These are phyloP conservation scores for Heterotilapia buettikoferi DNA, from an alignment of 2,113 vertebrate genomes.

Conservation along the genomic window DNA sequence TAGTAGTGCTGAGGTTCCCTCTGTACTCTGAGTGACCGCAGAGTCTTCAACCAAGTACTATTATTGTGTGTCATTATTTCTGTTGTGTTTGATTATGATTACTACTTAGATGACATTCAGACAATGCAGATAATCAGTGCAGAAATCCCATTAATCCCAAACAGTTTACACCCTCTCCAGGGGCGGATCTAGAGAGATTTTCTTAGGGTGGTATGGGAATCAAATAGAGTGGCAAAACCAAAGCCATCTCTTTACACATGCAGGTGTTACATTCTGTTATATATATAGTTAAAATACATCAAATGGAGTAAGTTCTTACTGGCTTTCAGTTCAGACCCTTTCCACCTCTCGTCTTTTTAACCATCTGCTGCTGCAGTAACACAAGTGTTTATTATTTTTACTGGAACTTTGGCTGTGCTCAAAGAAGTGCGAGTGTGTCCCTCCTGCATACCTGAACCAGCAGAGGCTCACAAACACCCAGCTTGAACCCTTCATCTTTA, in stretches of 20 bases:
- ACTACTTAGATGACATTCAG: not conserved
- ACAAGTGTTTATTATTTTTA: not conserved
- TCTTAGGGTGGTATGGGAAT: not conserved
- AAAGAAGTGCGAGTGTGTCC: not conserved
- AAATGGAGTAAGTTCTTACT: not conserved
- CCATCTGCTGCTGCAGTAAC: not conserved
- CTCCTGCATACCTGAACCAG: not conserved
- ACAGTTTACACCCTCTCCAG: accelerated
- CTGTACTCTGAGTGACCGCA: not conserved
- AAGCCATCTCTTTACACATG: not conserved
- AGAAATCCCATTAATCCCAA: not conserved
- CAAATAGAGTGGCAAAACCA: not conserved
- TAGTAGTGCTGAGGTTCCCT: not conserved
- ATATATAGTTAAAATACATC: not conserved
- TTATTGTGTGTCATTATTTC: not conserved
- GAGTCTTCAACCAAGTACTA: not conserved
- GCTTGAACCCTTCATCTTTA: not conserved
- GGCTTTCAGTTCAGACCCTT: not conserved
- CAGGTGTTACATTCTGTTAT: not conserved
- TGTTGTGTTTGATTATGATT: not conserved
- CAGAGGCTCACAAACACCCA: not conserved
- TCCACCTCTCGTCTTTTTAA: not conserved
- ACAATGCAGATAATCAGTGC: not conserved
- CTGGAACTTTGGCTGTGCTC: not conserved
- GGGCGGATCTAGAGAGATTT: not conserved